Evolutionary conservation across 2,888 invertebrate species (phyloP).

Genomic region (Cerastis rubricosa): DNA sequence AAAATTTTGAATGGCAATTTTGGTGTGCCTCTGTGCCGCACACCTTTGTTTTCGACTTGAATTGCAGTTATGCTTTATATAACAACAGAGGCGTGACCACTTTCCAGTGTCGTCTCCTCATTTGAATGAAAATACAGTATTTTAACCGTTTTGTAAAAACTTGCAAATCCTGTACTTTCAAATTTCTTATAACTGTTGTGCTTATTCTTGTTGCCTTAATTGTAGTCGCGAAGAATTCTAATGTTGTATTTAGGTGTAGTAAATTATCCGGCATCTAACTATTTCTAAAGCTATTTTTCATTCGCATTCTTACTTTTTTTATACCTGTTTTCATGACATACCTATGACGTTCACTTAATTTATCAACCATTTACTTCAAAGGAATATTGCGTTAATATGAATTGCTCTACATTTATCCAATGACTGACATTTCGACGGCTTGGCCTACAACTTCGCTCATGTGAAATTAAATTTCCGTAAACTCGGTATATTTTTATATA

Average conservation of each 20-base stretch:
- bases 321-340: slow-evolving; percentile 43
- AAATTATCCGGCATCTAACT: slow-evolving; percentile 28
- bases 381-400: slow-evolving; percentile 48
- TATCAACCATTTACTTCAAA: slow-evolving; percentile 57
- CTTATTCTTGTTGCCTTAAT: slow-evolving; percentile 49
- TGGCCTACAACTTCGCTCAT: slow-evolving; percentile 46
- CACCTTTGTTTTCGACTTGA: slow-evolving; percentile 85
- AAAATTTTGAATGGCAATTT: slow-evolving; percentile 89
- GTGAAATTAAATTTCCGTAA: slow-evolving; percentile 58
- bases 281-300: slow-evolving; percentile 39
- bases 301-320: slow-evolving; percentile 39
- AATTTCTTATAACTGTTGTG: slow-evolving; percentile 62
- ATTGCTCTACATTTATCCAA: slow-evolving; percentile 59
- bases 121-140: slow-evolving; percentile 75
- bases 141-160: slow-evolving; percentile 72
- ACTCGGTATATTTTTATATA: slow-evolving; percentile 49
- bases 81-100: slow-evolving; percentile 86
- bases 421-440: slow-evolving; percentile 51
- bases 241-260: slow-evolving; percentile 32
- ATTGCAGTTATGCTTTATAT: slow-evolving; percentile 89
- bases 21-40: slow-evolving; percentile 80
- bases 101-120: slow-evolving; percentile 82
- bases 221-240: slow-evolving; percentile 26
- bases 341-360: slow-evolving; percentile 49
- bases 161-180: slow-evolving; percentile 75